Evolutionary conservation across 2,113 vertebrate species (phyloP), one percentile per base, ranked within the genome.

Genomic region (Petrocephalus microphthalmus): DNA sequence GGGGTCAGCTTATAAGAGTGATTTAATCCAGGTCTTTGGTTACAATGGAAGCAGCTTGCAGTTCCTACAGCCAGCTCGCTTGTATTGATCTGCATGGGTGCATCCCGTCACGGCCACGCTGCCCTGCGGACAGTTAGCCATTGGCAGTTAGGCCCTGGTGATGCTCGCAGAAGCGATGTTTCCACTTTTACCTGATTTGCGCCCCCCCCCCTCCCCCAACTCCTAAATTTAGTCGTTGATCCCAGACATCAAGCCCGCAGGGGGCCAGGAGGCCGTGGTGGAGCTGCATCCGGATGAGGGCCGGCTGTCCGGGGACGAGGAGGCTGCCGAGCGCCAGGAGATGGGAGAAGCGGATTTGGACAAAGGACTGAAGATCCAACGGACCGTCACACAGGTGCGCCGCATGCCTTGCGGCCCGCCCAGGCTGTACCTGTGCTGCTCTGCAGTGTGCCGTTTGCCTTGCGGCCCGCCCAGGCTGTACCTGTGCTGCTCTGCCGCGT

Each of bases 271-370:
- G 89, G 96, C 95, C 2, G 94, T 97, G 84, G 95, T 98, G 93
- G 97, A 98, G 89, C 95, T 98, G 86, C 96, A 97, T 89, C 96
- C 97, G 2, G 97, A 97, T n/a, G 97, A 97, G 89, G 92, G 94
- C 0, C 95, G 93, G 85, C 96, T 97, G 87, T 98, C 97, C 47
- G 97, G 95, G 88, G 94, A 96, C 7, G 97, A 98, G 89, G 95
- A 95, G 0, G 96, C 96, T 67, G 95, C 87, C 78, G 94, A 96
- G 49, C 94, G 92, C 64, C 92, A 95, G 74, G 96, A 37, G 93
- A 94, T 82, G 91, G 93, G 7, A 93, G 4, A 92, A 94, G 29
- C 53, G 0, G 33, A 86, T 33, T 25, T 54, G 84, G 84, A 56
- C n/a, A 19, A 25, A 89, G 96, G 96, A 45, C 95, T 98, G 87